Percentiles rank a stretch among this genome's conserved stretches.
Conservation (phyloP, 2,113 vertebrate species). For the Eptatretus burgeri region DNA sequence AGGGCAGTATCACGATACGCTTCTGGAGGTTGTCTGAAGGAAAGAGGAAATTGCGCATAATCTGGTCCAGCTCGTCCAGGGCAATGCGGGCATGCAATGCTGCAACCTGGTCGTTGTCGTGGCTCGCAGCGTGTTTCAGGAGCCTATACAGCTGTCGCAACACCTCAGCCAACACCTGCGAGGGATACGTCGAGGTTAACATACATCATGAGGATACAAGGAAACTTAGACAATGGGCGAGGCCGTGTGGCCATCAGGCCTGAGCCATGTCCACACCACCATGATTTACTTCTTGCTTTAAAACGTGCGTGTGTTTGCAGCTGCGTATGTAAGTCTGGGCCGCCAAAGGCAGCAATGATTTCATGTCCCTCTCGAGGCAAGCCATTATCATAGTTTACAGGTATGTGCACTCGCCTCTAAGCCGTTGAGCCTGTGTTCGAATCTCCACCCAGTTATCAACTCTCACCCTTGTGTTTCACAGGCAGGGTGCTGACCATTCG, state of each 20-base stretch:
- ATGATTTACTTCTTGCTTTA: too few species aligned
- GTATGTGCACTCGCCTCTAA: too few species aligned
- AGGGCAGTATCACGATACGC: slow-evolving; percentile 55
- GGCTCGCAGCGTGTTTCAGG: slow-evolving; percentile 33
- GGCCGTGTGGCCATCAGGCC: slow-evolving; percentile 8
- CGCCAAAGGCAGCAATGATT: too few species aligned
- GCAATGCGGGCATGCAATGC: slow-evolving; percentile 58
- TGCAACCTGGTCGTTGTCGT: slow-evolving; percentile 24
- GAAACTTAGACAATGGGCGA: background rate
- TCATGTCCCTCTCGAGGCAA: too few species aligned
- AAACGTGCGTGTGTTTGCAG: too few species aligned
- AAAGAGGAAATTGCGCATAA: slow-evolving; percentile 39
- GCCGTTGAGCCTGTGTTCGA: too few species aligned
- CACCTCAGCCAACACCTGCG: slow-evolving; percentile 36
- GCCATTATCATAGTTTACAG: too few species aligned
- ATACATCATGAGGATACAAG: background rate
- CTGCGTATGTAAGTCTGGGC: too few species aligned
- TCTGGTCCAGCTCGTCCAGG: slow-evolving; percentile 40
- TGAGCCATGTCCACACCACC: background rate
- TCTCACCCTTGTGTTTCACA: too few species aligned
- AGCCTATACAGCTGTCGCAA: slow-evolving; percentile 56
- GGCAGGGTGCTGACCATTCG: too few species aligned
- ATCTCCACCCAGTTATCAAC: too few species aligned
- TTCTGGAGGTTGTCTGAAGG: slow-evolving; percentile 47
- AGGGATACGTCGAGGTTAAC: slow-evolving; percentile 10